Evolutionary conservation across 2,113 vertebrate species (phyloP), one percentile per base, ranked within the genome.

Genomic region (Heliornis fulica): DNA sequence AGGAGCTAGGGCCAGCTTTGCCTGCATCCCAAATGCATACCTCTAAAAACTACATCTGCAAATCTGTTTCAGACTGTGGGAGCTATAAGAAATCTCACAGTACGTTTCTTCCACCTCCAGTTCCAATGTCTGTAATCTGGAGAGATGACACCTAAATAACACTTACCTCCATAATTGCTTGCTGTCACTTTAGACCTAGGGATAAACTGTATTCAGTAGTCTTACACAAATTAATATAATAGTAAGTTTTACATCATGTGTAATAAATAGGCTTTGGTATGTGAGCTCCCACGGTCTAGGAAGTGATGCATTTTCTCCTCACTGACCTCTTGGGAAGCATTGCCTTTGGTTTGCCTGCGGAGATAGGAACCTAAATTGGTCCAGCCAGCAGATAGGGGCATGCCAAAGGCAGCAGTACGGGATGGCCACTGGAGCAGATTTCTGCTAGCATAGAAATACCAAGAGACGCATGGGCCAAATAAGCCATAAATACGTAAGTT

Each of bases 401-500:
- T 1, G 2, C 19, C 31, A 10, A 38, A 61, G 51, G 34, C 36
- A 75, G 34, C 53, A n/a, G 3, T 19, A 3, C 11, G 10, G 34
- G 14, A 23, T 50, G 26, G 66, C 5, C 1, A n/a, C 78, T 45
- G 5, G 34, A 64, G n/a, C 9, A 25, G 26, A 9, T 28, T 34
- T 75, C 66, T 79, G 17, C 25, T 64, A 54, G 14, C 4, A 0
- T 3, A 38, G 63, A 9, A 68, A 41, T 57, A 64, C 18, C 0
- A 7, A 15, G 51, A 43, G 9, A 21, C 43, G 29, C n/a, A 9
- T 0, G 2, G 40, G 34, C 32, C 28, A 53, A 17, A 53, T 68
- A 57, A 70, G 10, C 28, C 32, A 20, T 66, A 63, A 78, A 75
- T 56, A 40, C 22, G 38, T 6, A 41, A 8, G 60, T 19, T 40